These are phyloP conservation scores for Sinhomidia bicolor DNA, from an alignment of 2,888 invertebrate species.

Conservation along the genomic window DNA sequence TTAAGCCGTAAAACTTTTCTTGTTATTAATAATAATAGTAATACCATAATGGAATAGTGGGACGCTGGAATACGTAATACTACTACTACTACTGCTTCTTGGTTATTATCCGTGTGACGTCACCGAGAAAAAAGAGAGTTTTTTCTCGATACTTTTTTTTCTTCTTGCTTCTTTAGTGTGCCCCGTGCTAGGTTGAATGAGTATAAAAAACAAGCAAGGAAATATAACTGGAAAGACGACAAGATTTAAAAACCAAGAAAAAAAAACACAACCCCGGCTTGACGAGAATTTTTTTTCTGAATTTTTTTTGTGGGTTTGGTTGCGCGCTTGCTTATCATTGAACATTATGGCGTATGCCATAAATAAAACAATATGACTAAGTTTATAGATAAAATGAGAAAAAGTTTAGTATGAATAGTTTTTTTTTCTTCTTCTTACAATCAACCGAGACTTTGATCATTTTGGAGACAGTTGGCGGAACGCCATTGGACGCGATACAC, in stretches of 20 bases:
- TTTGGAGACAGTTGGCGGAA: conserved; percentile 95
- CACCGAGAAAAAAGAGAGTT: not conserved
- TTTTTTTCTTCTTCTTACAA: conserved; percentile 87
- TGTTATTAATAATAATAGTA: conserved; percentile 66
- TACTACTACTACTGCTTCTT: too few species aligned
- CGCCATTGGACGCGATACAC: conserved; percentile 94
- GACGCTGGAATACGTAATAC: not conserved
- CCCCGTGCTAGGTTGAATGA: not conserved
- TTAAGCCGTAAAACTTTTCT: conserved; percentile 58
- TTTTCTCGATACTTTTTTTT: not conserved
- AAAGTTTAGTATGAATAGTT: not conserved
- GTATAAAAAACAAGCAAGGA: not conserved
- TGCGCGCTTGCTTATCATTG: not conserved
- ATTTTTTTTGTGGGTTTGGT: not conserved
- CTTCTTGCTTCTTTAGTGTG: not conserved
- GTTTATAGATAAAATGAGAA: conserved; percentile 7
- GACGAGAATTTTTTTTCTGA: not conserved
- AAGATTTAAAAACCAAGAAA: not conserved
- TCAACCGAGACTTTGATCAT: conserved; percentile 96
- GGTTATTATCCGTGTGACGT: not conserved
- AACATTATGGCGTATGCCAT: not conserved
- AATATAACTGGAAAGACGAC: not conserved
- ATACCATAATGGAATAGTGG: conserved; percentile 35
- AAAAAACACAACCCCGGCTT: not conserved
- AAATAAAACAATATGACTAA: conserved; percentile 1